Evolutionary conservation across 2,888 invertebrate species (phyloP), one percentile per base, ranked within the genome.

Genomic region (Mechanitis messenoides): DNA sequence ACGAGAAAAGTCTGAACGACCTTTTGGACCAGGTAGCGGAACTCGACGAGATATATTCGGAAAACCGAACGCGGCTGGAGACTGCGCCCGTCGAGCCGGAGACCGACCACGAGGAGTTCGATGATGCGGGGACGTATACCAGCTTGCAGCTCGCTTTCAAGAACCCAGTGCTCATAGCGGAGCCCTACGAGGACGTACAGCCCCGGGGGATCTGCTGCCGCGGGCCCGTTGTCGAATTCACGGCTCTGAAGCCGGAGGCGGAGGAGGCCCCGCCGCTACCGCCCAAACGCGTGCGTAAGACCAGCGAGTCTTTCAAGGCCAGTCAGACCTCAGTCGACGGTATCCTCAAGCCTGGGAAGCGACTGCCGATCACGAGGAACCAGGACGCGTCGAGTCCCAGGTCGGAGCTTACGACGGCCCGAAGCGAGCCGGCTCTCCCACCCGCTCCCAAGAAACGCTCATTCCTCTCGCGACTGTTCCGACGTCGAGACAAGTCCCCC

Each of bases 71-170:
- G 11, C 92, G 93, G 1, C 79, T 94, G 28, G 81, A 87, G 53
- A 72, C 82, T 11, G 66, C 75, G 1, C 64, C 77, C 31, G 75
- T 80, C 50, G 83, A 83, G n/a, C 74, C 72, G 53, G 80, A 86
- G 9, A 85, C 90, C 79, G 93, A 93, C 54, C 71, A 65, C 20
- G 94, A 93, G 53, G 93, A 93, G 50, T 95, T 95, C 67, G 93
- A 94, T 74, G 96, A 96, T 73, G 92, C 94, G 45, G 94, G 94
- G 63, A 95, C 95, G 0, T 96, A 96, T 74, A 94, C 95, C 1
- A 96, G 96, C 75, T 84, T 96, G 59, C 96, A 96, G 76, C 91
- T 95, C 75, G 96, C 96, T 0, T 96, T 96, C 86, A 95, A 94
- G 80, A 96, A 96, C 82, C 96, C 96, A 0, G 86, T 95, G 1